Evolutionary conservation across 2,888 invertebrate species (phyloP).

Genomic region (Halictus ligatus): DNA sequence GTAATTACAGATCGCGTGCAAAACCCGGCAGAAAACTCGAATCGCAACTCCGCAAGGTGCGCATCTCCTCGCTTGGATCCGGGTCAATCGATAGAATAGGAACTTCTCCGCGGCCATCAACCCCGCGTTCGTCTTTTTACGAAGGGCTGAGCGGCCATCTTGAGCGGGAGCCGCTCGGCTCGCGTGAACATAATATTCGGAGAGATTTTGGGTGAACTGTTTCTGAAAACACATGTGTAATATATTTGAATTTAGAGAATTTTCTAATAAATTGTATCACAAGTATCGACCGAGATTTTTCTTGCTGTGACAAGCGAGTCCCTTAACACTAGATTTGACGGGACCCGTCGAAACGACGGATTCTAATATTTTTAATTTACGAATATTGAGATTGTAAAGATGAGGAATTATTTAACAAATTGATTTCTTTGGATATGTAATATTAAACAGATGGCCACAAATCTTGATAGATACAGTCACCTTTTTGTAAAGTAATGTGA

Average conservation of each 20-base stretch:
- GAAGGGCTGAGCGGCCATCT: not conserved
- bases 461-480: too few relatives aligned
- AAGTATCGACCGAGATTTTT: not conserved
- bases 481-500: too few relatives aligned
- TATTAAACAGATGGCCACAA: too few relatives aligned
- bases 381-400: too few relatives aligned
- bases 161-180: not conserved
- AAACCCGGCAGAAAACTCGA: slow-evolving; percentile 43
- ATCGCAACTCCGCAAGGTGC: slow-evolving; percentile 22
- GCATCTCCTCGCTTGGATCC: slow-evolving; percentile 45
- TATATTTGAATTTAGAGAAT: slow-evolving; percentile 20
- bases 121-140: slow-evolving; percentile 10
- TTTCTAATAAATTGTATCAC: slow-evolving; percentile 9
- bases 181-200: not conserved
- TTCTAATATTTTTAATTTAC: too few relatives aligned
- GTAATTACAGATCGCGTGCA: slow-evolving; percentile 63
- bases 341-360: too few relatives aligned
- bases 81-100: slow-evolving; percentile 62
- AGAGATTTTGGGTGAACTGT: slow-evolving; percentile 15
- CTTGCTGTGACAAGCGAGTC: not conserved
- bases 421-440: too few relatives aligned
- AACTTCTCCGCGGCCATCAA: slow-evolving; percentile 23
- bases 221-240: slow-evolving; percentile 17
- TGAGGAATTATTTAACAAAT: too few relatives aligned
- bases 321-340: too few relatives aligned